Conservation (phyloP, 2,888 invertebrate species). For the Steromphala cineraria region DNA sequence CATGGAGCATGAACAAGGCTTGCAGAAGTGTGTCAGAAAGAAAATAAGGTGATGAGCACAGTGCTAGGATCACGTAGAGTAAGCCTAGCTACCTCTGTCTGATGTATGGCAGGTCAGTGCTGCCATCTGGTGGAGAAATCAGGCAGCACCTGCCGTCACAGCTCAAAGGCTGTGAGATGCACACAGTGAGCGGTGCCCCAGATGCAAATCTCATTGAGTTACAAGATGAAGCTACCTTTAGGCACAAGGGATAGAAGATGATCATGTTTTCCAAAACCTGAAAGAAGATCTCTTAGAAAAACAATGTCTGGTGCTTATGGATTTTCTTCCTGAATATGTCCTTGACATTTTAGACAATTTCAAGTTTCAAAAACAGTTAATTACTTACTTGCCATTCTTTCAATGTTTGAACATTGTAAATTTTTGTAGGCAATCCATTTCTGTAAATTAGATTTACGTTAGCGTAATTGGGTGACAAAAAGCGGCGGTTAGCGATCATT, state of each 20-base stretch:
- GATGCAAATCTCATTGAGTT: conserved; percentile 1
- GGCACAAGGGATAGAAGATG: background rate
- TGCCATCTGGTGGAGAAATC: conserved; percentile 13
- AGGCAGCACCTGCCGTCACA: conserved; percentile 19
- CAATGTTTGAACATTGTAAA: too few relatives aligned
- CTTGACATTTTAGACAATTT: too few relatives aligned
- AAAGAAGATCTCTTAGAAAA: background rate
- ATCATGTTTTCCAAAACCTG: background rate
- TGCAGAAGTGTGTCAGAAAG: too few relatives aligned
- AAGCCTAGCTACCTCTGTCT: background rate
- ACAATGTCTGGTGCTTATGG: background rate
- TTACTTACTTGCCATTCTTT: too few relatives aligned
- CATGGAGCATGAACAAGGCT: too few relatives aligned
- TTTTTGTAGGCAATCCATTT: too few relatives aligned
- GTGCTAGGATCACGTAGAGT: background rate
- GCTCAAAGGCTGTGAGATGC: background rate
- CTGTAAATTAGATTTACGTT: too few relatives aligned
- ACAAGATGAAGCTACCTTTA: conserved; percentile 2
- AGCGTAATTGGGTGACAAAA: too few relatives aligned
- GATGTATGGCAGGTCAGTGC: background rate
- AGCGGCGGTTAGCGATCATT: too few relatives aligned
- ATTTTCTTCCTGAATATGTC: too few relatives aligned
- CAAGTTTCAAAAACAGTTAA: too few relatives aligned
- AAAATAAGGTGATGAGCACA: too few relatives aligned
- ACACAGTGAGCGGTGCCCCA: background rate